Conservation (phyloP, 2,797 vertebrate species). For the Anguilla obscura region DNA sequence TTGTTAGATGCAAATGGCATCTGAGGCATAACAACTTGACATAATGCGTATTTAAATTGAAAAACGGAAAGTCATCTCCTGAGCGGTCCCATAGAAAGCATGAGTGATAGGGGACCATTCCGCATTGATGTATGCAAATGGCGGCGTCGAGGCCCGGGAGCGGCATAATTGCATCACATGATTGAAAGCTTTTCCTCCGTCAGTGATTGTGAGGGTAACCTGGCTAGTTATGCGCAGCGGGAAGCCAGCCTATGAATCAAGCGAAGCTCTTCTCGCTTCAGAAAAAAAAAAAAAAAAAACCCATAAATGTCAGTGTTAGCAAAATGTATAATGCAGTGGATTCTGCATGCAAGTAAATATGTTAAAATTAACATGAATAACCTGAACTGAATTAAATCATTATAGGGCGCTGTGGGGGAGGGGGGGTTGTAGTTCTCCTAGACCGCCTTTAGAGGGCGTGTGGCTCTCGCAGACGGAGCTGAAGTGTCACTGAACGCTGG, state of each 20-base stretch:
- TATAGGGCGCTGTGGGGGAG: background rate
- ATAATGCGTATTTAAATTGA: conserved; percentile 29
- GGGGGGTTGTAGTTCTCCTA: background rate
- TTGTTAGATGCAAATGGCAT: conserved; percentile 18
- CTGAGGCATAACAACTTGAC: conserved; percentile 18
- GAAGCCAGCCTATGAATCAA: background rate
- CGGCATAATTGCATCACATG: conserved; percentile 24
- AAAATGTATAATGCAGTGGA: conserved; percentile 7
- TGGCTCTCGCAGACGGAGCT: background rate
- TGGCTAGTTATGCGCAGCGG: conserved; percentile 12
- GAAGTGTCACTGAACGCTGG: background rate
- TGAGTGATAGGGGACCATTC: conserved; percentile 2
- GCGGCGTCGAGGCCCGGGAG: background rate
- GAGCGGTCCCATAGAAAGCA: background rate
- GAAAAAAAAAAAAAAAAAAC: background rate
- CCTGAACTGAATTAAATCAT: background rate
- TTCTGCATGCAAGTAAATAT: conserved; percentile 3
- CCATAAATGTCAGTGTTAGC: background rate
- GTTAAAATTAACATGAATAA: background rate
- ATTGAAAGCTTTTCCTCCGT: conserved; percentile 23
- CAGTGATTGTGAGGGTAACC: conserved; percentile 15
- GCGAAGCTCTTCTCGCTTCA: background rate
- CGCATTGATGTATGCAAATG: conserved; percentile 26
- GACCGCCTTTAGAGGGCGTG: background rate
- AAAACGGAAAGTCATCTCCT: conserved; percentile 14